phyloP scores from a whole-genome alignment of 2,888 invertebrate genomes.

The Rhopalosiphum nymphaeae region DNA sequence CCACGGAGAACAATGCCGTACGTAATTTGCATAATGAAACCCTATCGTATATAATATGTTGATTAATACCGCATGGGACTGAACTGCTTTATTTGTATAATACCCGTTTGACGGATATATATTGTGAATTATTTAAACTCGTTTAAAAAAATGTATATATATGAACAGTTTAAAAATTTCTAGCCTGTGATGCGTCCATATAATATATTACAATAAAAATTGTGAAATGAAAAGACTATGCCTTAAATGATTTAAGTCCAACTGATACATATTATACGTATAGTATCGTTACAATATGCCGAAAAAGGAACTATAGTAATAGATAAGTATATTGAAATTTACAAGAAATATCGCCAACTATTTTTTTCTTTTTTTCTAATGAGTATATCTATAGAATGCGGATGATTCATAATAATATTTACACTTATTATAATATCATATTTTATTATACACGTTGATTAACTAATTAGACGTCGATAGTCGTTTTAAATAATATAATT shows the following conservation, averaged over 20 bases:
- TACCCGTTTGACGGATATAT: background rate
- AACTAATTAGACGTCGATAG: background rate
- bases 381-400: background rate
- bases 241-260: background rate
- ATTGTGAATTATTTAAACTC: background rate
- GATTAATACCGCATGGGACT: conserved; percentile 30
- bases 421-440: background rate
- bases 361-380: background rate
- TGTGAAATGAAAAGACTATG: background rate
- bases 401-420: background rate
- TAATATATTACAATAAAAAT: background rate
- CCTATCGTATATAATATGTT: conserved; percentile 16
- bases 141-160: background rate
- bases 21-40: conserved; percentile 41
- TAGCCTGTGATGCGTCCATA: background rate
- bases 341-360: background rate
- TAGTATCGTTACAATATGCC: background rate
- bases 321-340: background rate
- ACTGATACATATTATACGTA: background rate
- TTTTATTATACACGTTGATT: background rate
- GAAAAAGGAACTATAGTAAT: background rate
- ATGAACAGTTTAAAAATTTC: background rate
- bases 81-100: conserved; percentile 18
- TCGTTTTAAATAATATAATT: background rate
- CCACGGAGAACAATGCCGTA: conserved; percentile 27